These are phyloP conservation scores for Balearica regulorum DNA, from an alignment of 2,797 vertebrate species.

Conservation along the genomic window DNA sequence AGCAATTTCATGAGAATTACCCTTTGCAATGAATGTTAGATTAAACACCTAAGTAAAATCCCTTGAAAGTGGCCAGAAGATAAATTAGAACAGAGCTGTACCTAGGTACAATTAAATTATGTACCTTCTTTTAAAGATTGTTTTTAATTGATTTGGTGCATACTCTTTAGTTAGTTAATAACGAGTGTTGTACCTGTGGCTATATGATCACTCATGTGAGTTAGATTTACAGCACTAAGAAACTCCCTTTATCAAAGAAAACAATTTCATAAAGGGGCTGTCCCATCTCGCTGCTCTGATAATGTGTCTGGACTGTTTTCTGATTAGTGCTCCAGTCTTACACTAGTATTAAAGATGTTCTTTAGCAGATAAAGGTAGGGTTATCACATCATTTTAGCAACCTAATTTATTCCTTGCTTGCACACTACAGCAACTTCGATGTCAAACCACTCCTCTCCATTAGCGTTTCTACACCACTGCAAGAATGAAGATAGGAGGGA, in stretches of 20 bases:
- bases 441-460: neutral
- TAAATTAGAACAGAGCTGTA: conserved; percentile 66
- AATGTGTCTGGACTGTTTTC: conserved; percentile 66
- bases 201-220: conserved; percentile 65
- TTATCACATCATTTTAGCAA: conserved; percentile 36
- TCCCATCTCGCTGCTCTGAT: conserved; percentile 63
- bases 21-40: conserved; percentile 73
- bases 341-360: conserved; percentile 20
- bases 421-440: neutral
- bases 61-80: conserved; percentile 69
- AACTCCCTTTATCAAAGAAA: conserved; percentile 66
- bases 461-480: neutral
- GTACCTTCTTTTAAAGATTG: conserved; percentile 71
- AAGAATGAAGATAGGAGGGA: neutral
- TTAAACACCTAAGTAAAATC: conserved; percentile 70
- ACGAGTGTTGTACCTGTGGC: conserved; percentile 63
- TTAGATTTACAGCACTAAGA: conserved; percentile 64
- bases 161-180: conserved; percentile 73
- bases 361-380: conserved; percentile 39
- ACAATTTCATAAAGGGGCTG: conserved; percentile 69
- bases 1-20: conserved; percentile 73
- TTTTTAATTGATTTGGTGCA: conserved; percentile 77
- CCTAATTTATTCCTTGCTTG: conserved; percentile 1
- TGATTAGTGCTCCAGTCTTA: conserved; percentile 67
- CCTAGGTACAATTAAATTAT: conserved; percentile 70